Conservation (phyloP, 2,113 vertebrate genomes). For the Psophia crepitans region DNA sequence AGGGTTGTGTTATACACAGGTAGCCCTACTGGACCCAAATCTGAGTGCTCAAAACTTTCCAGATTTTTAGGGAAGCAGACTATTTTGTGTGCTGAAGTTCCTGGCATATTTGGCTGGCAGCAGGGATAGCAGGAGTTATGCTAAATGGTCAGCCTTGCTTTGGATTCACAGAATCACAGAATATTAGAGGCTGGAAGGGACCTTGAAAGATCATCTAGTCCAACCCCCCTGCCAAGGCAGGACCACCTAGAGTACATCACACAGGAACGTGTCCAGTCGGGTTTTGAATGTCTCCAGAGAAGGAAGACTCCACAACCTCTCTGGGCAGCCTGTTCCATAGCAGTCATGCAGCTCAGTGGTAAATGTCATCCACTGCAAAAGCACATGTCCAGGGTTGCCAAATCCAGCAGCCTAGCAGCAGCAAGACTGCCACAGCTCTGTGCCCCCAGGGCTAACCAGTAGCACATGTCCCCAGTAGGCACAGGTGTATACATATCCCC, state of each 20-base stretch:
- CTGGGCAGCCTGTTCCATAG: no score
- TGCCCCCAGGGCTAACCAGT: neutral
- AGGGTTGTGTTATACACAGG: neutral
- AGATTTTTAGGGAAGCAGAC: neutral
- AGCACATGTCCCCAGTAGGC: rapidly evolving
- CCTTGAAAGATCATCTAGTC: no score
- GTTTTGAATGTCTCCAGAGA: no score
- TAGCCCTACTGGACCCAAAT: neutral
- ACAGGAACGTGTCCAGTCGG: no score
- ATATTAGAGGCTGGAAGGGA: no score
- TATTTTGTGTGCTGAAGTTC: neutral
- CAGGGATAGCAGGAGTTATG: neutral
- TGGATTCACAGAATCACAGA: no score
- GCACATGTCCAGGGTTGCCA: neutral
- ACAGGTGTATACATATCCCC: neutral
- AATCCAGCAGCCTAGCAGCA: neutral
- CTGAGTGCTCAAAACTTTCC: neutral
- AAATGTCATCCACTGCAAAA: neutral
- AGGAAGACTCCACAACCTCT: no score
- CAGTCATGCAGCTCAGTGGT: neutral
- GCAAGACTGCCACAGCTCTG: rapidly evolving
- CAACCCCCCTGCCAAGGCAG: no score
- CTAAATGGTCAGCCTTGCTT: neutral
- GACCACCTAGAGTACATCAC: no score
- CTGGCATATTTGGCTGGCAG: neutral